phyloP scores from a whole-genome alignment of 2,797 vertebrate species.

The Delichon dasypus region DNA sequence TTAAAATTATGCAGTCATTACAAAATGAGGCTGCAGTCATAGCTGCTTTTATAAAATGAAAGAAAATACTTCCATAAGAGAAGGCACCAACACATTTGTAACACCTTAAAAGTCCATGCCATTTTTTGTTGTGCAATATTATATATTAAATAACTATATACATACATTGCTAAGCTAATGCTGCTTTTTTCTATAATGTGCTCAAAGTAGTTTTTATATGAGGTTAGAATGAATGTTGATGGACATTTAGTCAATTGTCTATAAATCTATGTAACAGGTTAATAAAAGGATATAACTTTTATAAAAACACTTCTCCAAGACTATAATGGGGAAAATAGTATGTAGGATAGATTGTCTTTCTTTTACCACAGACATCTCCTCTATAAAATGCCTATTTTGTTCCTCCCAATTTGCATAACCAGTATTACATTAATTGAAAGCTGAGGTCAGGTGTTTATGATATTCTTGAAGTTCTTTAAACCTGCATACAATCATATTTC shows the following conservation, averaged over 20 bases:
- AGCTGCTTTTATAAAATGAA: neutral
- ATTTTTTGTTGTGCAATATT: neutral
- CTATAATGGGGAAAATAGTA: accelerated
- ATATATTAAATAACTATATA: neutral
- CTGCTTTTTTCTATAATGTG: neutral
- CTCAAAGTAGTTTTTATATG: neutral
- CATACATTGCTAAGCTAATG: neutral
- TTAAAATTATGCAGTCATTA: neutral
- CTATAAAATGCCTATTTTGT: neutral
- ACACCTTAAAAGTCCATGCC: neutral
- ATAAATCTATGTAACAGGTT: neutral
- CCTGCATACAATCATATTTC: neutral
- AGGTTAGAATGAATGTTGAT: neutral
- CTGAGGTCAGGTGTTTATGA: neutral
- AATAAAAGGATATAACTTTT: neutral
- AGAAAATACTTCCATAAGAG: neutral
- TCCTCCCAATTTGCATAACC: neutral
- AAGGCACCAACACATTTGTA: neutral
- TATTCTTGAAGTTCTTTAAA: neutral
- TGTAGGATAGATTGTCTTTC: neutral
- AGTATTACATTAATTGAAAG: neutral
- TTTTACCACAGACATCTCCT: neutral
- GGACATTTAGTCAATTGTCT: neutral
- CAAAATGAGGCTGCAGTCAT: neutral
- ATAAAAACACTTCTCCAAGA: neutral